Evolutionary conservation across 2,888 invertebrate species (phyloP).

Genomic region (Phengaris arion): DNA sequence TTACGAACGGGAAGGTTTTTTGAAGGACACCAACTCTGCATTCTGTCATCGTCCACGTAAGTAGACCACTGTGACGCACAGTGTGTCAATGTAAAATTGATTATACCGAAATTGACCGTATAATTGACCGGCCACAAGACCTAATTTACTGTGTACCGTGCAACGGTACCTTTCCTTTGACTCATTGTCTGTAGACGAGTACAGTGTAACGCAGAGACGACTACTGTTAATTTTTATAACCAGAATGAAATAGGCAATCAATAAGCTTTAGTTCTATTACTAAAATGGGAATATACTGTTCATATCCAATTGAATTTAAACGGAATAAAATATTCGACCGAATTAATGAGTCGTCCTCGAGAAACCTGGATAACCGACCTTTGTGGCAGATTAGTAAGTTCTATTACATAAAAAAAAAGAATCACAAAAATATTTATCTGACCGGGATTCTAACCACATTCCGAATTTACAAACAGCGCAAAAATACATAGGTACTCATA

Average conservation of each 20-base stretch:
- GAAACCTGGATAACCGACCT: too few species aligned
- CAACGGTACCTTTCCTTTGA: not conserved
- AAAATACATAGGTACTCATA: too few species aligned
- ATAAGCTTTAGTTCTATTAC: not conserved
- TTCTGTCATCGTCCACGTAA: constrained; percentile 8
- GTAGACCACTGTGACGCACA: not conserved
- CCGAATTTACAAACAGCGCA: too few species aligned
- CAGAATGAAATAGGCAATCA: not conserved
- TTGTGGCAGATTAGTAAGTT: too few species aligned
- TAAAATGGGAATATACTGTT: not conserved
- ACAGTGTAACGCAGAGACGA: not conserved
- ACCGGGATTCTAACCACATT: too few species aligned
- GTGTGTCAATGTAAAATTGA: not conserved
- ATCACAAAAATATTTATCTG: too few species aligned
- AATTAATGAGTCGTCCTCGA: too few species aligned
- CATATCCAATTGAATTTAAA: too few species aligned
- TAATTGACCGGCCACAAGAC: not conserved
- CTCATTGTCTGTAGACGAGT: not conserved
- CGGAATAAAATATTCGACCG: too few species aligned
- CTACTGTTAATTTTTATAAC: not conserved
- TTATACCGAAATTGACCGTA: not conserved
- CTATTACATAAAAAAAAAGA: too few species aligned
- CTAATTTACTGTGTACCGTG: not conserved
- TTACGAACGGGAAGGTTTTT: not conserved
- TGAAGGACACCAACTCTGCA: not conserved